A percentile compares a stretch with the other conserved stretches of the same genome.
These are phyloP conservation scores for Heliothis subflexa DNA, from an alignment of 1,140 invertebrate genomes.

Conservation along the genomic window DNA sequence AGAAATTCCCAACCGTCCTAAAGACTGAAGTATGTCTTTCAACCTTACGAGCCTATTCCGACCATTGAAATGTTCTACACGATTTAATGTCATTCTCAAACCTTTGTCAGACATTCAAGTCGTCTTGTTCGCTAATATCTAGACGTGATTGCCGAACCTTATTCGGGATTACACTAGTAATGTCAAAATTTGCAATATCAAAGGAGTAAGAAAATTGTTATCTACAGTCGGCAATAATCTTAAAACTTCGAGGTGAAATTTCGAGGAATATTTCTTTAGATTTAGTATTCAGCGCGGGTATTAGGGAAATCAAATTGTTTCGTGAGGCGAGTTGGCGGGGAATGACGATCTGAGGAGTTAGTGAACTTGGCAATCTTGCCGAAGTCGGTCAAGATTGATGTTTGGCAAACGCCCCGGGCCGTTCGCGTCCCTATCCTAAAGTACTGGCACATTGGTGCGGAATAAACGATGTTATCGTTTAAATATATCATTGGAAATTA, in stretches of 20 bases:
- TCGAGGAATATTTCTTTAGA: conserved; percentile 46
- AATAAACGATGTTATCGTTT: neutral
- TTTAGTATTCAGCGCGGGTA: conserved; percentile 47
- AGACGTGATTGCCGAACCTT: conserved; percentile 16
- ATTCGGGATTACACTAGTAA: conserved; percentile 11
- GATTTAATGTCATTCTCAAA: conserved; percentile 20
- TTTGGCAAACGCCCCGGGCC: conserved; percentile 48
- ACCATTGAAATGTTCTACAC: neutral
- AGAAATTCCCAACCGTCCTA: conserved; percentile 16
- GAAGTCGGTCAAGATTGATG: conserved; percentile 50
- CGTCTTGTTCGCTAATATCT: conserved; percentile 29
- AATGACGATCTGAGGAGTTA: conserved; percentile 50
- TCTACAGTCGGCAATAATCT: conserved; percentile 29
- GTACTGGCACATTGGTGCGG: conserved; percentile 28
- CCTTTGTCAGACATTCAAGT: conserved; percentile 30
- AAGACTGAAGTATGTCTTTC: conserved; percentile 28
- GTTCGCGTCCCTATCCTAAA: conserved; percentile 14
- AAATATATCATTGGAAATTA: neutral
- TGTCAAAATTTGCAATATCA: conserved; percentile 22
- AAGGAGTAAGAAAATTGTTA: conserved; percentile 41
- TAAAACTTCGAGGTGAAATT: conserved; percentile 41
- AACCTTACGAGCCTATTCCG: conserved; percentile 1
- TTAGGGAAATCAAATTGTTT: conserved; percentile 55
- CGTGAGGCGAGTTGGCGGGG: conserved; percentile 46
- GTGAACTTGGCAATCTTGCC: conserved; percentile 51